Evolutionary conservation across 2,113 vertebrate genomes (phyloP).

Genomic region (Anser cygnoides): DNA sequence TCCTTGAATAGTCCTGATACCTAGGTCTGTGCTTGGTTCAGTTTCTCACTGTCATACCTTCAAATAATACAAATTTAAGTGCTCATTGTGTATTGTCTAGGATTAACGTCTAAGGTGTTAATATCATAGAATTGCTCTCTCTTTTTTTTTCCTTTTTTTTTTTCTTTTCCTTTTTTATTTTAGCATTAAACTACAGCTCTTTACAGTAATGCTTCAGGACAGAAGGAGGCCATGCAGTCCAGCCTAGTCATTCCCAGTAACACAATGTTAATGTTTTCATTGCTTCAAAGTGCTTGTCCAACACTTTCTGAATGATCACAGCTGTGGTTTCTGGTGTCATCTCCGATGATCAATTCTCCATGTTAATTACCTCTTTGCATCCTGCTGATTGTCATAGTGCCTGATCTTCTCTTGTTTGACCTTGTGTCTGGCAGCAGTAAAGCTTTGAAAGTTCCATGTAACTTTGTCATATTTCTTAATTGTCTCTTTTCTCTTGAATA

Average conservation of each 20-base stretch:
- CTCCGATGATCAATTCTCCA: background rate
- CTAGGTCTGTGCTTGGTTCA: background rate
- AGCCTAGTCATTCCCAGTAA: background rate
- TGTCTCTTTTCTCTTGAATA: background rate
- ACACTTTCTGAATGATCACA: background rate
- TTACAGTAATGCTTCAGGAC: constrained; percentile 15
- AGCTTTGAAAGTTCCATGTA: background rate
- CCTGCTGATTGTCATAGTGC: background rate
- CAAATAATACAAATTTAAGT: background rate
- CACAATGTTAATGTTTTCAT: background rate
- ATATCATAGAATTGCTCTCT: background rate
- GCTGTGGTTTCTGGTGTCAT: background rate
- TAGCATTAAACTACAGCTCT: background rate
- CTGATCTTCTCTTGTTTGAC: background rate
- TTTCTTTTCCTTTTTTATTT: background rate
- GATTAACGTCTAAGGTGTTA: background rate
- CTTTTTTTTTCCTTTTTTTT: background rate
- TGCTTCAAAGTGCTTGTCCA: background rate
- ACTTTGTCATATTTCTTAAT: background rate
- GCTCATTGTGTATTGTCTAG: background rate
- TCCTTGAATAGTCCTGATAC: background rate
- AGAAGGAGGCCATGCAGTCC: constrained; percentile 23
- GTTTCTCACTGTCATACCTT: background rate
- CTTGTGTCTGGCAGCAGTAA: background rate
- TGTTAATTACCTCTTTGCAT: background rate